Base-by-base conservation (phyloP, 2,888 invertebrate genomes). In the Orchesella flavescens region DNA sequence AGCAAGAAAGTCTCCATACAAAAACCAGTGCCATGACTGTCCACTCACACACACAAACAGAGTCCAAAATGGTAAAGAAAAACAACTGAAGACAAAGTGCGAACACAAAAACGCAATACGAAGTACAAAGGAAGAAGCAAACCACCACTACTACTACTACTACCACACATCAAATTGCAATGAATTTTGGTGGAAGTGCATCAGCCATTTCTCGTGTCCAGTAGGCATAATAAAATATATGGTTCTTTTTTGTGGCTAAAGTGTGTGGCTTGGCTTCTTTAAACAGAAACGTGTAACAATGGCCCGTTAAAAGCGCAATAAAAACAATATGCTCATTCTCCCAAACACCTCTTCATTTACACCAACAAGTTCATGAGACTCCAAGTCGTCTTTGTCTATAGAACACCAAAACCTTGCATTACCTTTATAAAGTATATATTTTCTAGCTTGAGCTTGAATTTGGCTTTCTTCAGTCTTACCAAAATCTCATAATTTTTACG, bases 281-380 rank as follows among this genome's bases (percentile, higher is more conserved):
- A 63, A 34, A 34, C 34, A 34, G 12, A 59, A 63, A 63, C 34
- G 19, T 63, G 44, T 65, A 66, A 74, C 76, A 76, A 76, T 76
- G 66, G 76, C 44, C 66, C 66, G 76, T 76, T 76, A 76, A 76
- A 76, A 76, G 66, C 49, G 57, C 76, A 55, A 68, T 76, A 76
- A 76, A 73, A 74, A 34, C 34, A 34, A 34, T 34, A 34, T 34
- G 34, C 34, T 34, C 34, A 34, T 73, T 23, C 59, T 72, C 43
- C 72, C 72, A 17, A 17, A 55, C 71, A 71, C 71, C 53, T 57
- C 34, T 34, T 34, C 34, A 34, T 34, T 34, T 34, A 34, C 34
- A 34, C 34, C 34, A 34, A 34, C 46, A 46, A 46, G 46, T 10
- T 46, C 10, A 46, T 46, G 13, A 9, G 46, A 13, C 46, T 46